Percentiles rank a stretch among this genome's conserved stretches.
phyloP scores from a whole-genome alignment of 2,888 invertebrate species.

The Diaphora mendica region DNA sequence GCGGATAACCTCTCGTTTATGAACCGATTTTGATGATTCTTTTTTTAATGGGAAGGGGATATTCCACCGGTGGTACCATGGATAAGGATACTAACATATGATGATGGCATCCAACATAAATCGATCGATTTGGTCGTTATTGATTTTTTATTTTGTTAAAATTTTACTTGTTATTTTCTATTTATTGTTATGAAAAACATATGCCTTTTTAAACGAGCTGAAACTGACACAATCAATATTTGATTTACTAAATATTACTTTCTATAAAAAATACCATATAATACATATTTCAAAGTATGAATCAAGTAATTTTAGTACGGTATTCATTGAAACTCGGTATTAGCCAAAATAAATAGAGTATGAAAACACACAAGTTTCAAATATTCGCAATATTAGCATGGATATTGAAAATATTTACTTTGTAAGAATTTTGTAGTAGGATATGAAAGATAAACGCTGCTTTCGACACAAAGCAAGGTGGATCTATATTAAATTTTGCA shows the following conservation, averaged over 20 bases:
- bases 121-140: too few species aligned
- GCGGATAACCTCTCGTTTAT: too few species aligned
- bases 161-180: too few species aligned
- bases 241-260: neutral
- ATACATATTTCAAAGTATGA: neutral
- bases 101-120: too few species aligned
- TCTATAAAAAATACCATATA: neutral
- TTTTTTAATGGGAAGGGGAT: too few species aligned
- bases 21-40: too few species aligned
- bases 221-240: neutral
- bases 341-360: constrained; percentile 19
- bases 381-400: constrained; percentile 27
- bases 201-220: too few species aligned
- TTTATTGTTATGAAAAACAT: too few species aligned
- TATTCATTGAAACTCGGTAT: neutral
- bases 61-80: too few species aligned
- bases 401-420: constrained; percentile 49
- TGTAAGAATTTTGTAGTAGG: constrained; percentile 36
- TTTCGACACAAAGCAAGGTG: constrained; percentile 22
- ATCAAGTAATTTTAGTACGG: neutral
- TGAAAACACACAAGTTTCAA: constrained; percentile 27
- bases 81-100: too few species aligned
- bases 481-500: constrained; percentile 39
- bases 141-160: too few species aligned
- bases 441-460: constrained; percentile 42